Evolutionary conservation across 2,888 invertebrate genomes (phyloP), one percentile per base, ranked within the genome.

Genomic region (Eupithecia vulgata): DNA sequence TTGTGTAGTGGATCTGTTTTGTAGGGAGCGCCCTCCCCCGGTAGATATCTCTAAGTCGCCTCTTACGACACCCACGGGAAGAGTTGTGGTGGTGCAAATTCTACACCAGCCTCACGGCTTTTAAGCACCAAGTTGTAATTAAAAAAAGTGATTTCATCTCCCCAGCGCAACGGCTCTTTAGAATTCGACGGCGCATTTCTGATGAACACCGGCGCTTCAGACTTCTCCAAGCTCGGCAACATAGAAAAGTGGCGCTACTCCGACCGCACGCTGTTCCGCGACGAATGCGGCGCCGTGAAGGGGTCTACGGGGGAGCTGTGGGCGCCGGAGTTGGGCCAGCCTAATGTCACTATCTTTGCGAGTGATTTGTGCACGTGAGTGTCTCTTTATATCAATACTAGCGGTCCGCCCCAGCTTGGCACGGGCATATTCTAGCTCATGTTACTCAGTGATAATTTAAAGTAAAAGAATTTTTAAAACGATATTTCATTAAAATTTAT

Each of bases 241-340:
- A 82, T 98, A 8, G 95, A 96, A 69, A 90, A 95, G 75, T 98
- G 98, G 98, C 96, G 96, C 85, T 93, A 95, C 81, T 91, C 91
- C 21, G 90, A 91, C 67, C 87, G 93, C 25, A 96, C 96, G 0
- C 82, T 90, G 45, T 96, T 93, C 84, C 96, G 96, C 0, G 93
- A 87, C 52, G 92, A 95, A 64, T 98, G 98, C 85, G 96, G 96
- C 3, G 84, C 83, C 52, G 95, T 98, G 6, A 94, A 95, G 79
- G 98, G 98, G 21, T 96, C 96, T 12, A 95, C 96, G 0, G 98
- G 98, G 0, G 98, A 98, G 90, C 90, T 97, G 34, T 98, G 97
- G 95, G 97, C 97, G 34, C 97, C 97, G 0, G 93, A 96, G 73
- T 81, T 91, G 0, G 91, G 95, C 0, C 95, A 95, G 67, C 89